phyloP scores from a whole-genome alignment of 2,797 vertebrate genomes.

The Ambastaia sidthimunki region DNA sequence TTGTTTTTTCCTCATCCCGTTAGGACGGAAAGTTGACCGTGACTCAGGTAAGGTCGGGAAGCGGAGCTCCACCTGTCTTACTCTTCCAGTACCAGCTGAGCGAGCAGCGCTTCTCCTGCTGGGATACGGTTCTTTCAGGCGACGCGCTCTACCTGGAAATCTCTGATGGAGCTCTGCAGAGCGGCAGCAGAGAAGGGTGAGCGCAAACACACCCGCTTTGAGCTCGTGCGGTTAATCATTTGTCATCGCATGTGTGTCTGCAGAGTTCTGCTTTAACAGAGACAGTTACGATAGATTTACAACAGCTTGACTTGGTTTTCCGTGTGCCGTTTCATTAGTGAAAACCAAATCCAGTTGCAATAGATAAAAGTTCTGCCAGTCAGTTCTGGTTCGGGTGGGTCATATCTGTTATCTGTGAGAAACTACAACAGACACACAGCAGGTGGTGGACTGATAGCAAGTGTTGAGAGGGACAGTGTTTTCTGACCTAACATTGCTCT shows the following conservation, averaged over 20 bases:
- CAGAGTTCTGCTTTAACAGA: neutral
- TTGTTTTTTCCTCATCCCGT: neutral
- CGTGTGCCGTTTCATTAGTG: neutral
- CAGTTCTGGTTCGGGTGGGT: slow-evolving; percentile 2
- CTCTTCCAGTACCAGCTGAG: slow-evolving; percentile 93
- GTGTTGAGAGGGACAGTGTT: neutral
- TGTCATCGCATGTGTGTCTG: neutral
- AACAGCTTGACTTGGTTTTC: slow-evolving; percentile 6
- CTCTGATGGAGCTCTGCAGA: slow-evolving; percentile 86
- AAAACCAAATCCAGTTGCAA: neutral
- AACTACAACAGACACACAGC: neutral
- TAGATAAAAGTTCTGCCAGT: neutral
- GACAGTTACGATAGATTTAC: neutral
- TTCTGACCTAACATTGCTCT: slow-evolving; percentile 13
- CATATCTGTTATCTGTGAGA: neutral
- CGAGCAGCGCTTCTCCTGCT: slow-evolving; percentile 87
- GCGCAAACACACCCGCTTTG: slow-evolving; percentile 34
- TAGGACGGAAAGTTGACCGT: slow-evolving; percentile 71
- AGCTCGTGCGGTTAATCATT: neutral
- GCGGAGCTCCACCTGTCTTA: slow-evolving; percentile 83
- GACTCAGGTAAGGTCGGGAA: slow-evolving; percentile 84
- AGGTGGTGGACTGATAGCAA: slow-evolving; percentile 16
- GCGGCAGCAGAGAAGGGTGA: slow-evolving; percentile 97
- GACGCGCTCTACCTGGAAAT: slow-evolving; percentile 94
- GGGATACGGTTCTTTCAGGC: slow-evolving; percentile 89